Evolutionary conservation across 2,797 vertebrate species (phyloP).

Genomic region (Pagetopsis macropterus): DNA sequence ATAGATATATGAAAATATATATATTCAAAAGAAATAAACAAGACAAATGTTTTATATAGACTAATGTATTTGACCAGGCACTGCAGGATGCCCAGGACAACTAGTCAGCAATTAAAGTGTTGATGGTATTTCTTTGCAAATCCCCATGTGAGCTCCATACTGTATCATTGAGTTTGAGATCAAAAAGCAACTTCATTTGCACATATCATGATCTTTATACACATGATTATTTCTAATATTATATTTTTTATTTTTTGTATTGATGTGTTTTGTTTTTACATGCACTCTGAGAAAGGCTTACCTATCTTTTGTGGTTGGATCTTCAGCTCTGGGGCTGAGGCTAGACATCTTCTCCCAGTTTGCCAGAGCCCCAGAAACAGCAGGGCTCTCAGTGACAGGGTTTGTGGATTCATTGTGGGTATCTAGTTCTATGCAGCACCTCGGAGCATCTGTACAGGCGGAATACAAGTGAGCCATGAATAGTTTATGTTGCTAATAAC

Average conservation of each 20-base stretch:
- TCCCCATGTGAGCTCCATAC: not conserved
- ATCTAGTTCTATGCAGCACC: slow-evolving; percentile 16
- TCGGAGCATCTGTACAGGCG: slow-evolving; percentile 51
- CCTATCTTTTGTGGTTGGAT: slow-evolving; percentile 82
- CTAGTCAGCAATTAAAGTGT: not conserved
- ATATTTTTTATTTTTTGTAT: not conserved
- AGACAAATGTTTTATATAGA: not conserved
- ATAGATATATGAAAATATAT: not conserved
- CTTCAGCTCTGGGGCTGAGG: slow-evolving; percentile 69
- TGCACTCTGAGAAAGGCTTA: slow-evolving; percentile 30
- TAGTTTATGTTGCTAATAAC: not conserved
- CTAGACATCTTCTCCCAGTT: slow-evolving; percentile 67
- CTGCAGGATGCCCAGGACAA: not conserved
- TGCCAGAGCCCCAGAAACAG: slow-evolving; percentile 79
- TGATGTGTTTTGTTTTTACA: not conserved
- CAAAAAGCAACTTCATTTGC: not conserved
- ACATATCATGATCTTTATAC: not conserved
- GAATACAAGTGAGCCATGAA: not conserved
- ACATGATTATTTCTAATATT: not conserved
- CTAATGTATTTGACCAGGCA: not conserved
- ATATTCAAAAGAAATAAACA: not conserved
- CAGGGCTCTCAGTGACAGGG: slow-evolving; percentile 67
- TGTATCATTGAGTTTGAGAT: not conserved
- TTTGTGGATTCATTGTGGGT: slow-evolving; percentile 66
- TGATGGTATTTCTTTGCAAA: not conserved